Percentiles rank a stretch among this genome's conserved stretches.
Evolutionary conservation across 64 coral and sea anemone genomes (phyloP).

Genomic region (Platygyra sinensis): DNA sequence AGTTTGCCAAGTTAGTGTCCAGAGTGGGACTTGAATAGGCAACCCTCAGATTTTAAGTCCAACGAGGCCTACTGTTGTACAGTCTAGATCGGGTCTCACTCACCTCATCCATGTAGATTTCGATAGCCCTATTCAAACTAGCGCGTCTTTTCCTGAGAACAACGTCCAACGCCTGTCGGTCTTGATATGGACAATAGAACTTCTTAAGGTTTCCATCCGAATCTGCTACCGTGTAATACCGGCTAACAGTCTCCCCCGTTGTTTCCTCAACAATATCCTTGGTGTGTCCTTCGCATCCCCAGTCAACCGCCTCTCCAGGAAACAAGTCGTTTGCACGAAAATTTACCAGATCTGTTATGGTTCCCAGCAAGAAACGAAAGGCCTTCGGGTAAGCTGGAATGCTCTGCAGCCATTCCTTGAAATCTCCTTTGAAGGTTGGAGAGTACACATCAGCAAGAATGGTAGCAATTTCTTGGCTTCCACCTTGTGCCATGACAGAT

Average conservation of each 20-base stretch:
- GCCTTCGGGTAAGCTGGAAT: conserved; percentile 48
- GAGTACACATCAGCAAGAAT: conserved; percentile 44
- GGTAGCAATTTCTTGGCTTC: conserved; percentile 53
- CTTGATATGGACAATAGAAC: conserved; percentile 8
- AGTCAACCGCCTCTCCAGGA: background rate
- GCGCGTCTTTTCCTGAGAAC: background rate
- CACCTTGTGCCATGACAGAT: conserved; percentile 44
- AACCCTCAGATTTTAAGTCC: too few relatives aligned
- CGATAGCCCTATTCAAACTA: conserved; percentile 2
- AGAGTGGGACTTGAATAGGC: too few relatives aligned
- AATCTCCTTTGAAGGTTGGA: conserved; percentile 56
- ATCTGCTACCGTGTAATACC: background rate
- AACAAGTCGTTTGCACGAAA: conserved; percentile 55
- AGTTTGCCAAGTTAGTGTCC: too few relatives aligned
- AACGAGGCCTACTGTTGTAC: too few relatives aligned
- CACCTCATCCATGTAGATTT: conserved; percentile 37
- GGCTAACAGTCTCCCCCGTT: background rate
- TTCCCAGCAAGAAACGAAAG: conserved; percentile 35
- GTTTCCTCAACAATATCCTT: background rate
- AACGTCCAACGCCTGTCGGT: background rate
- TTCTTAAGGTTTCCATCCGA: background rate
- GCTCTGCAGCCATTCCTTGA: conserved; percentile 43
- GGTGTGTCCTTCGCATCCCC: background rate
- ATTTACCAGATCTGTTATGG: conserved; percentile 52
- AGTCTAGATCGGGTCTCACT: too few relatives aligned